These are phyloP conservation scores for Chlorodrepanis virens DNA, from an alignment of 2,113 vertebrate species.

Conservation along the genomic window DNA sequence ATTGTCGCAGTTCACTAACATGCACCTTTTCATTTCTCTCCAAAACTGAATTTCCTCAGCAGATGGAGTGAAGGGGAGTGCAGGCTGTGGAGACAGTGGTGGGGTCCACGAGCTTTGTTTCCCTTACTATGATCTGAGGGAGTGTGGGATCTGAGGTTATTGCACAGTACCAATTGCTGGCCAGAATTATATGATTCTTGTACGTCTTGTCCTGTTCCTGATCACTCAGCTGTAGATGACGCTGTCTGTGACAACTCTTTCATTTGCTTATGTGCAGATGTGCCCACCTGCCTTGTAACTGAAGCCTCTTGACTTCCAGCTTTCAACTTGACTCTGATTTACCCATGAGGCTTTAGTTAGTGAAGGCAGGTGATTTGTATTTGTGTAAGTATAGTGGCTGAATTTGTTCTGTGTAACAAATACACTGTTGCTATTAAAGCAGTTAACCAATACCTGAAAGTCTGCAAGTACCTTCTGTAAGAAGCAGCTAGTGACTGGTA, in stretches of 20 bases:
- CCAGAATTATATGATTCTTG: not conserved
- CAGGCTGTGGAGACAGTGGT: not conserved
- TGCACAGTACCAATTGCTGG: not conserved
- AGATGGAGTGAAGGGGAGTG: not conserved
- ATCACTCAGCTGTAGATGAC: not conserved
- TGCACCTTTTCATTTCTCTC: not conserved
- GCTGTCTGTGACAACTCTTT: not conserved
- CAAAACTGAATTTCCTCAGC: not conserved
- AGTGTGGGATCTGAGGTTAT: not conserved
- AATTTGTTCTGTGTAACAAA: not conserved
- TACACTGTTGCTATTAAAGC: not conserved
- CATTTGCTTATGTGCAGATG: not conserved
- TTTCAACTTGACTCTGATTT: not conserved
- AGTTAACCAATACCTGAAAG: not conserved
- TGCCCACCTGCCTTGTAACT: not conserved
- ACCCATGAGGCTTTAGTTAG: not conserved
- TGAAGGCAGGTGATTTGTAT: not conserved
- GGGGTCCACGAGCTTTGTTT: not conserved
- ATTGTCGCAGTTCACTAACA: rapidly evolving
- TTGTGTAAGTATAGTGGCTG: not conserved
- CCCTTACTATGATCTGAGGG: not conserved
- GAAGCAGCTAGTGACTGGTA: not conserved
- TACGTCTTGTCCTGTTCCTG: not conserved
- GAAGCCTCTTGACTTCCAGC: not conserved
- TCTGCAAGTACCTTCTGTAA: not conserved